Percentiles rank a stretch among this genome's conserved stretches.
Conservation (phyloP, 2,888 invertebrate genomes). For the Smittia sp. region DNA sequence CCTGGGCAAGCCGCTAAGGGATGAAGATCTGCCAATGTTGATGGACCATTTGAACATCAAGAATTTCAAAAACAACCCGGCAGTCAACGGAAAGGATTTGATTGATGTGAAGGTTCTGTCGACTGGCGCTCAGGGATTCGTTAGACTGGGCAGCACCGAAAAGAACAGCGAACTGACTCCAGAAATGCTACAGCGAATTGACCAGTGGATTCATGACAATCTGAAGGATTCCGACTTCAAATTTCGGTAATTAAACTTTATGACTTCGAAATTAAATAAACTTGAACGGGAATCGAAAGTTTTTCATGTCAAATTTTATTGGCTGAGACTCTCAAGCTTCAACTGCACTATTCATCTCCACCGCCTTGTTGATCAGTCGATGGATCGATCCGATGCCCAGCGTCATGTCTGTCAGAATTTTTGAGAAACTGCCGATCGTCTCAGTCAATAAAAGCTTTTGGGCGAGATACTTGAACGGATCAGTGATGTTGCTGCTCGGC, state of each 20-base stretch:
- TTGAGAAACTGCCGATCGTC: background rate
- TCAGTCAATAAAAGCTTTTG: background rate
- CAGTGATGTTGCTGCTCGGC: background rate
- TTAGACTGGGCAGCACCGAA: conserved; percentile 65
- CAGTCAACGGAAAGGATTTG: conserved; percentile 68
- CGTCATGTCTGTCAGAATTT: background rate
- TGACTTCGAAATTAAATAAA: background rate
- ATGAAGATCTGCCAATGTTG: conserved; percentile 61
- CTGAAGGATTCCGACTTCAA: conserved; percentile 59
- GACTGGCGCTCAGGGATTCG: conserved; percentile 61
- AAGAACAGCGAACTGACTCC: conserved; percentile 68
- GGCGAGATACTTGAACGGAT: background rate
- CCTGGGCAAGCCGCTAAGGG: conserved; percentile 59
- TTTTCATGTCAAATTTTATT: background rate
- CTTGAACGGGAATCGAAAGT: background rate
- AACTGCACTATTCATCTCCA: too few relatives aligned
- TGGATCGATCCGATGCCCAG: too few relatives aligned
- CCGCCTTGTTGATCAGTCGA: too few relatives aligned
- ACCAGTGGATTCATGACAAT: conserved; percentile 68
- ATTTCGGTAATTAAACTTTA: too few relatives aligned
- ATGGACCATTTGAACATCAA: conserved; percentile 73
- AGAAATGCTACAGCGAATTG: conserved; percentile 63
- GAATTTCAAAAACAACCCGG: conserved; percentile 74
- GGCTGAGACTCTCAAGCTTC: too few relatives aligned
- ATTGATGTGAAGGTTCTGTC: conserved; percentile 61